Evolutionary conservation across 2,113 vertebrate genomes (phyloP).

Genomic region (Etheostoma spectabile): DNA sequence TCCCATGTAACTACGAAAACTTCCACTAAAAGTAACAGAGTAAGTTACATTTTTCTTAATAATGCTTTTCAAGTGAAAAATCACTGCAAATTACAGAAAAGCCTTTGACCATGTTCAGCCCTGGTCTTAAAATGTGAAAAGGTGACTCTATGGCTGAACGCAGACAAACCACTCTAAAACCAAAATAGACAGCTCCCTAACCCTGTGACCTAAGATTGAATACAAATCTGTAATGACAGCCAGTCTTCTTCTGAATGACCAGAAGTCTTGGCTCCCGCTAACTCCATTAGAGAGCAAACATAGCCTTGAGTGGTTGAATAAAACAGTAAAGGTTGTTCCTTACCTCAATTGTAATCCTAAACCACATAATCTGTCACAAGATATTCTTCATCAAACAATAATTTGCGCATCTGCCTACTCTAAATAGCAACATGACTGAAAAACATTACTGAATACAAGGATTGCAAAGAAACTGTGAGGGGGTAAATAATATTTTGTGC

Average conservation of each 20-base stretch:
- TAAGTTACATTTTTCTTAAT: not conserved
- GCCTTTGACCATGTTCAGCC: not conserved
- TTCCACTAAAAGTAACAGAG: not conserved
- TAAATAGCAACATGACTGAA: not conserved
- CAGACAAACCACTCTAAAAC: constrained; percentile 10
- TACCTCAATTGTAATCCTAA: constrained; percentile 55
- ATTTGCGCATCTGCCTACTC: constrained; percentile 14
- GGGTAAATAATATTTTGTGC: constrained; percentile 3
- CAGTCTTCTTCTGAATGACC: constrained; percentile 55
- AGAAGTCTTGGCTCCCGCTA: constrained; percentile 53
- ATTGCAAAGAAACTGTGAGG: not conserved
- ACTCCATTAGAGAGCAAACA: constrained; percentile 58
- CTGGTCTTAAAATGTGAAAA: not conserved
- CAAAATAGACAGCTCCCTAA: constrained; percentile 34
- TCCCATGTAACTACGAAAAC: not conserved
- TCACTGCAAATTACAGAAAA: not conserved
- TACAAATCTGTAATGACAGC: constrained; percentile 64
- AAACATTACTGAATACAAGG: not conserved
- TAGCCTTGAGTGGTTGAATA: constrained; percentile 55
- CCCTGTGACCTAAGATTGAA: constrained; percentile 50
- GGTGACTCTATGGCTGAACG: not conserved
- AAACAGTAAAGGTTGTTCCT: constrained; percentile 52
- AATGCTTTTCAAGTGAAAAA: not conserved
- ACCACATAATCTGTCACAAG: constrained; percentile 62
- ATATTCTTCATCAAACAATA: constrained; percentile 43